Evolutionary conservation across 1,140 invertebrate species (phyloP), one percentile per base, ranked within the genome.

Genomic region (Bathynomus jamesi): DNA sequence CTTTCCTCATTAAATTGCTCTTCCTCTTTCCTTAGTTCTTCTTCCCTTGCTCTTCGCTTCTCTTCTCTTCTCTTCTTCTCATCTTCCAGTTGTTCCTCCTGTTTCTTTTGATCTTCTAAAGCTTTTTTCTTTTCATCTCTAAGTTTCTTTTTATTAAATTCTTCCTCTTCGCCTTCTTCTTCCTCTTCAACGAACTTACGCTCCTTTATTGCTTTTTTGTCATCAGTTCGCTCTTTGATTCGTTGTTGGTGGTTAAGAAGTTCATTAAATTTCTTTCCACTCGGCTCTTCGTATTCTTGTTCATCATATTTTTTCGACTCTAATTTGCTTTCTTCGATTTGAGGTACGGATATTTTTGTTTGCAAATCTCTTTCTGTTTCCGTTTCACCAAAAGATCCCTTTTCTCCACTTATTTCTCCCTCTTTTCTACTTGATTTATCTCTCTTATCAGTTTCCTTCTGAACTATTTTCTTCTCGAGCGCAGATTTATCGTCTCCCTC

Each of bases 111-210:
- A 72, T 66, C 67, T 70, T 40, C 61, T 77, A 69, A 71, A 79
- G 69, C 65, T 77, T 76, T 4, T 75, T 67, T 72, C 75, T 74
- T 60, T 11, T 71, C 70, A 78, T 73, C 61, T 70, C 65, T 28
- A 66, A 70, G 11, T 80, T 78, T 73, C 69, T 80, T 75, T 53
- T 72, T 10, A 74, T 78, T 78, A 76, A 66, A 31, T 74, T 73
- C 76, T 73, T 65, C 66, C 74, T 72, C 28, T 71, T 71, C 61
- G 76, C 76, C 24, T 67, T 75, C 32, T 78, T 76, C 4, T 32
- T 69, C 67, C 3, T 64, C 46, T 69, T 64, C 40, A 13, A 24
- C 27, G n/a, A 28, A 21, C 53, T 4, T 53, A 17, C 32, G 46
- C 67, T 61, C 65, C 69, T 28, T 70, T 13, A 4, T 31, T 70